phyloP scores from a whole-genome alignment of 2,113 vertebrate genomes.

The Xiphophorus couchianus region DNA sequence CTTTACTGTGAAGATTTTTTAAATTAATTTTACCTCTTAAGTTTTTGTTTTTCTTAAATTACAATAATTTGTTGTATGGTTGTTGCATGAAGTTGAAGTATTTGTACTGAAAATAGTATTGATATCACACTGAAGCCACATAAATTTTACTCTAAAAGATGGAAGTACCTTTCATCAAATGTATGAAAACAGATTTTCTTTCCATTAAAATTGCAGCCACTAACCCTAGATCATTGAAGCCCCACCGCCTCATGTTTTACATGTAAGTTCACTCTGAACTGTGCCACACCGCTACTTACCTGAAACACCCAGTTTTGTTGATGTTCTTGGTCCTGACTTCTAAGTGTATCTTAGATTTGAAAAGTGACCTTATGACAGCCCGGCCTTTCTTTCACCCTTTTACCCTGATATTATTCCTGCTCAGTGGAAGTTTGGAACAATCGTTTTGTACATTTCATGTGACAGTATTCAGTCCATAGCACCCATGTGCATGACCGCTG shows the following conservation, averaged over 20 bases:
- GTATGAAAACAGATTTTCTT: conserved; percentile 46
- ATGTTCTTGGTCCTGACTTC: conserved; percentile 37
- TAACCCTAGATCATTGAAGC: conserved; percentile 29
- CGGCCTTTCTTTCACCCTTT: conserved; percentile 53
- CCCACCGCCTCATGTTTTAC: conserved; percentile 54
- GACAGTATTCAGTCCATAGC: conserved; percentile 39
- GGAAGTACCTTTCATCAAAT: background rate
- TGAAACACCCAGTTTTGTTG: conserved; percentile 25
- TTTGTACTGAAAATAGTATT: conserved; percentile 56
- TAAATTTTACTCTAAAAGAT: conserved; percentile 34
- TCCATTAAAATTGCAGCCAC: conserved; percentile 5
- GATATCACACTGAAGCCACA: conserved; percentile 34
- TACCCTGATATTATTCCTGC: background rate
- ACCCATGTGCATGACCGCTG: conserved; percentile 14
- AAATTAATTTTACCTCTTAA: conserved; percentile 16
- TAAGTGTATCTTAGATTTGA: conserved; percentile 67
- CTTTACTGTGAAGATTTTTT: conserved; percentile 56
- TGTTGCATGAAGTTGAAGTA: conserved; percentile 68
- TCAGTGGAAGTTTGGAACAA: conserved; percentile 18
- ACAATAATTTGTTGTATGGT: conserved; percentile 56
- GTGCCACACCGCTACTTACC: conserved; percentile 43
- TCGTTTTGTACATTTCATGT: conserved; percentile 42
- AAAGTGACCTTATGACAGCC: conserved; percentile 79
- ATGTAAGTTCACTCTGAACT: conserved; percentile 36
- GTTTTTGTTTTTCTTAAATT: conserved; percentile 17